Base-by-base conservation (phyloP, 1,140 invertebrate genomes). In the Ostrea edulis region DNA sequence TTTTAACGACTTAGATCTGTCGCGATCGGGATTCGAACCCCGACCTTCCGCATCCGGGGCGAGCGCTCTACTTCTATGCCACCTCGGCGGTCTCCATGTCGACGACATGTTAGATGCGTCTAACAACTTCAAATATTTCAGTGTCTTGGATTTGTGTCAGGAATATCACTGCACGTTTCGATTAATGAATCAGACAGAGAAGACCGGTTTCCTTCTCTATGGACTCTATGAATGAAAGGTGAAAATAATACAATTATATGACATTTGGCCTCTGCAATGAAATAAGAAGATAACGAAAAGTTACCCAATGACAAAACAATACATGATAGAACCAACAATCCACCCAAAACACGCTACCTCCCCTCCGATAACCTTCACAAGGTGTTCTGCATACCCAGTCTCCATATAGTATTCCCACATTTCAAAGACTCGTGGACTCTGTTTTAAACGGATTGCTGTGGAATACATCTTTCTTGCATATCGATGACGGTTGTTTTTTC, bases 401-500 rank as follows among this genome's bases (percentile, higher is more conserved):
- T n/a, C n/a, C n/a, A n/a, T n/a, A n/a, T 44, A 83, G 54, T 52
- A 54, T 44, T 20, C 53, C 53, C 9, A 88, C 84, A 58, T 88
- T 88, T 53, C 17, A 65, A 22, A n/a, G 55, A 14, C 25, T 88
- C 14, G 86, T 88, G 84, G 53, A 88, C n/a, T 65, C 11, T n/a
- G 53, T 88, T 4, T n/a, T 85, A 9, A 25, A 62, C 2, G 68
- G 71, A 12, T 29, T 86, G 0, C 52, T 55, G 81, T 29, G 77
- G 17, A 82, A 87, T n/a, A 17, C 29, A 25, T 68, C 82, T 68
- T 53, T 87, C 2, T 54, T 89, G 2, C 90, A 90, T 82, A 68
- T 90, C 44, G 88, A 92, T 88, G 89, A 90, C 51, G 17, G 25
- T 91, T 4, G 82, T 91, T 4, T 90, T 88, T 58, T 87, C 85